Conservation (phyloP, 64 coral and sea anemone species). For the Cladopsammia gracilis region DNA sequence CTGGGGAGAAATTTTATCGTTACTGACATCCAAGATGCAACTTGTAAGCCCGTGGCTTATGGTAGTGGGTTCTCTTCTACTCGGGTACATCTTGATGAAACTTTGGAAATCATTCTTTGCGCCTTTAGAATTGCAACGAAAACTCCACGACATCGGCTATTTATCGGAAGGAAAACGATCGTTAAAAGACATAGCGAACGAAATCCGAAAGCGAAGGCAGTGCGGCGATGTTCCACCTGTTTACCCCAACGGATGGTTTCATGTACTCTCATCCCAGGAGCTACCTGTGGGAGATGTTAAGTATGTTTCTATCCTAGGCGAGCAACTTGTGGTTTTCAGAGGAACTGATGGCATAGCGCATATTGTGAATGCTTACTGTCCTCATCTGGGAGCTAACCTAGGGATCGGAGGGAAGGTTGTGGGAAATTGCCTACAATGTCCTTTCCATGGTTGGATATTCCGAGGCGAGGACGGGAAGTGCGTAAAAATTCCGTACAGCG, state of each 20-base stretch:
- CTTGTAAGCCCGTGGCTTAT: neutral
- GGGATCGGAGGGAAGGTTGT: slow-evolving; percentile 85
- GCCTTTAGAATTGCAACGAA: slow-evolving; percentile 53
- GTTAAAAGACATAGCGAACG: slow-evolving; percentile 75
- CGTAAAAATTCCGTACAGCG: slow-evolving; percentile 80
- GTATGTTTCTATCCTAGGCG: slow-evolving; percentile 78
- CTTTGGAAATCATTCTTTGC: slow-evolving; percentile 67
- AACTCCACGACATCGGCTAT: slow-evolving; percentile 82
- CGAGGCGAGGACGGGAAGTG: slow-evolving; percentile 80
- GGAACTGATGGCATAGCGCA: slow-evolving; percentile 80
- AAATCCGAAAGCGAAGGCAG: slow-evolving; percentile 63
- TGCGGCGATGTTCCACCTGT: slow-evolving; percentile 84
- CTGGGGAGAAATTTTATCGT: neutral
- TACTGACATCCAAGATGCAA: neutral
- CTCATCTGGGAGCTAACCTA: slow-evolving; percentile 95
- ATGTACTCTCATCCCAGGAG: slow-evolving; percentile 70
- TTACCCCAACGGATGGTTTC: slow-evolving; percentile 95
- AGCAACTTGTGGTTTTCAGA: slow-evolving; percentile 89
- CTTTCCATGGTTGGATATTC: slow-evolving; percentile 95
- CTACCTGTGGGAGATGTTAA: slow-evolving; percentile 66
- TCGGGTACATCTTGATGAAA: slow-evolving; percentile 52
- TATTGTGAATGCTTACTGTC: slow-evolving; percentile 92
- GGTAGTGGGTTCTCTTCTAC: neutral
- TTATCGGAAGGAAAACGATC: slow-evolving; percentile 47
- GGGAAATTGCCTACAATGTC: slow-evolving; percentile 88